Base-by-base conservation (phyloP, 1,140 invertebrate genomes). In the Drosophila parvula region DNA sequence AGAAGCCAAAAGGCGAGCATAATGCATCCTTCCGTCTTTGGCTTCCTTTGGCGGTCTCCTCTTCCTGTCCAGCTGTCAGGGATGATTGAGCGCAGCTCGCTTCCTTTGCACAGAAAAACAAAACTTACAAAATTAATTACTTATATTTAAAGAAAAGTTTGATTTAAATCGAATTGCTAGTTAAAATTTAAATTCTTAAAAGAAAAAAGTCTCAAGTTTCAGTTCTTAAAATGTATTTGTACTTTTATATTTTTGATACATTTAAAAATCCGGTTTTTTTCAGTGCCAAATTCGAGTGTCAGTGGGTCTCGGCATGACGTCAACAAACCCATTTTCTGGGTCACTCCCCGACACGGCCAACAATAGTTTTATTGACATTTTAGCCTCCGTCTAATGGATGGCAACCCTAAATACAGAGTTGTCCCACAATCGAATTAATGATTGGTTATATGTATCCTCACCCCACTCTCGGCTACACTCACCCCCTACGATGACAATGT, bases 361-460 rank as follows among this genome's bases (percentile, higher is more conserved):
- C 69, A 59, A 41, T 59, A 77, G 41, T 77, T 56, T 77, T 77
- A 68, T 77, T 77, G 74, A 77, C 74, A 77, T 76, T 77, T 76
- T 36, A 44, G 53, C 22, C 41, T 22, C 32, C 18, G 12, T 28
- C n/a, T 38, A 74, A 51, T 47, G 48, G 73, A 27, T 43, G 74
- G 62, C 53, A 76, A 55, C 53, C 61, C 73, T 65, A 57, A 41
- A 41, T 36, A 51, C 51, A 76, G 57, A 55, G 55, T 78, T 76
- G 74, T 45, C 18, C 55, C 41, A 41, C 75, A 78, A 78, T 78
- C 75, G 56, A 70, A 70, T 57, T 78, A 78, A 78, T 78, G 74
- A 78, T 78, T 78, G 74, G 75, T 51, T 76, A 44, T 58, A 41
- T 56, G 30, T 28, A 27, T 14, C 11, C 5, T 18, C 16, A n/a